A percentile compares a stretch with the other conserved stretches of the same genome.
phyloP scores from a whole-genome alignment of 2,113 vertebrate genomes.

The Mus musculus region GRCm39 chr12:8944501-8945000 shows the following conservation, averaged over 20 bases:
- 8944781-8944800: neutral
- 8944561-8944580: too few relatives aligned
- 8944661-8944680: neutral
- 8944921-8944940: neutral
- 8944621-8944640: neutral
- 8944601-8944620: neutral
- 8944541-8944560: neutral
- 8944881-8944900: neutral
- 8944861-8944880: neutral
- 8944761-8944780: neutral
- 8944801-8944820: neutral
- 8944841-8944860: neutral
- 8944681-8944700: neutral
- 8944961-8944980: neutral
- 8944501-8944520: accelerated
- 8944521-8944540: neutral
- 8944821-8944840: neutral
- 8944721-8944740: neutral
- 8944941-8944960: neutral
- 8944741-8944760: neutral
- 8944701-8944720: neutral
- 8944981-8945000: neutral
- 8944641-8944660: too few relatives aligned
- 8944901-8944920: neutral
- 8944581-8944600: neutral